Evolutionary conservation across 2,888 invertebrate species (phyloP), one percentile per base, ranked within the genome.

Genomic region (Dolichomitus sp.): DNA sequence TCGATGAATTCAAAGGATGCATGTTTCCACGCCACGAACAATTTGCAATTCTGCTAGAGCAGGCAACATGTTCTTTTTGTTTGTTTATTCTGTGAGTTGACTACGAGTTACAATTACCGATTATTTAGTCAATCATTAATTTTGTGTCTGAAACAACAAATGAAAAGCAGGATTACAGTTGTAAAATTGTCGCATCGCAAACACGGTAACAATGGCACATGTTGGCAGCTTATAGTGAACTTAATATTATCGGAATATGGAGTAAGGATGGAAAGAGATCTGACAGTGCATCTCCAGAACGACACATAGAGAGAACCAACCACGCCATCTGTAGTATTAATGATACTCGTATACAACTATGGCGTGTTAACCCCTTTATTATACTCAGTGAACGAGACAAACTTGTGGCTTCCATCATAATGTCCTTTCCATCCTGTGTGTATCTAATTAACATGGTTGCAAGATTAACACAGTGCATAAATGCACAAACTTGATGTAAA

Each of bases 321-420:
- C 65, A 45, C 14, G 27, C 9, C 65, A n/a, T 4, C 27, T 66
- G 17, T 11, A 33, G 50, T 30, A 50, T 33, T 33, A 50, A 50
- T 19, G 19, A 11, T 33, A 33, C 33, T 23, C 11, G 12, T 52
- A 50, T n/a, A 50, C 17, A 30, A 30, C 66, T 50, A 19, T 37
- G 45, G 19, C 12, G 50, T 17, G 50, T 68, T 12, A 33, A 19
- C 48, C 66, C 33, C 33, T 68, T 50, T 50, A 50, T 68, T 68
- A n/a, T 33, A 19, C 50, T 50, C n/a, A 27, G 48, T 17, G 19
- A 33, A 30, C 33, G 3, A 30, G 30, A n/a, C n/a, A 6, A 66
- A 68, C 66, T 19, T 48, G 23, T 68, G 17, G 50, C 48, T 50
- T 9, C 30, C 3, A n/a, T 50, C 17, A 19, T n/a, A 50, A 30